Evolutionary conservation across 2,113 vertebrate species (phyloP).

Genomic region (Scartelaos histophorus): DNA sequence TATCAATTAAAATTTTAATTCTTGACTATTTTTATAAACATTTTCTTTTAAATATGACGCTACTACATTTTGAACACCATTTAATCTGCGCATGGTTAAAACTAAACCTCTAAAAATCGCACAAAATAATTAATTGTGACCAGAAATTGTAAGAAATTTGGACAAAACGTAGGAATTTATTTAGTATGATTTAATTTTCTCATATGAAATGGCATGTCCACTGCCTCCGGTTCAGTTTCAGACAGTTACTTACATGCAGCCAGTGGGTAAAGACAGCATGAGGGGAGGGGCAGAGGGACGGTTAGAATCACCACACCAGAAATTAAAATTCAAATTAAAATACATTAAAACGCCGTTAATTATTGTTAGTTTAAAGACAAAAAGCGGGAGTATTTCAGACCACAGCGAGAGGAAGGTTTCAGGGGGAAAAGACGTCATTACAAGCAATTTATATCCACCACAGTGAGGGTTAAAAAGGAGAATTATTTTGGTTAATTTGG

Average conservation of each 20-base stretch:
- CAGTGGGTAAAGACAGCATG: constrained; percentile 99
- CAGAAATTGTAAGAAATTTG: neutral
- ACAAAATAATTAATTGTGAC: too few relatives aligned
- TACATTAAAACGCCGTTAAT: constrained; percentile 37
- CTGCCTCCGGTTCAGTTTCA: neutral
- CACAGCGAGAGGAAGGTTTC: constrained; percentile 32
- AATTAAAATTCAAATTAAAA: constrained; percentile 7
- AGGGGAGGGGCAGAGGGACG: constrained; percentile 90
- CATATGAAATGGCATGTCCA: neutral
- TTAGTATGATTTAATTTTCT: neutral
- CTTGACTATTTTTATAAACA: too few relatives aligned
- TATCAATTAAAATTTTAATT: too few relatives aligned
- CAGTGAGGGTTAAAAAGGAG: neutral
- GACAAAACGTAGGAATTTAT: neutral
- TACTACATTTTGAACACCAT: too few relatives aligned
- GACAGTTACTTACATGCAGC: constrained; percentile 99
- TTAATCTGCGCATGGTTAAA: neutral
- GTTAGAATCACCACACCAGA: constrained; percentile 61
- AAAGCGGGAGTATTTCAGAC: constrained; percentile 12
- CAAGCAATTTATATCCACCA: neutral
- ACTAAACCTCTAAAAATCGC: too few relatives aligned
- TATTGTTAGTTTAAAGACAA: constrained; percentile 49
- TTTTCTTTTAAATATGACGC: too few relatives aligned
- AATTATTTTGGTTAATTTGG: neutral
- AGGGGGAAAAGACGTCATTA: constrained; percentile 27